Evolutionary conservation across 2,113 vertebrate genomes (phyloP).

Genomic region (Proteles cristata): DNA sequence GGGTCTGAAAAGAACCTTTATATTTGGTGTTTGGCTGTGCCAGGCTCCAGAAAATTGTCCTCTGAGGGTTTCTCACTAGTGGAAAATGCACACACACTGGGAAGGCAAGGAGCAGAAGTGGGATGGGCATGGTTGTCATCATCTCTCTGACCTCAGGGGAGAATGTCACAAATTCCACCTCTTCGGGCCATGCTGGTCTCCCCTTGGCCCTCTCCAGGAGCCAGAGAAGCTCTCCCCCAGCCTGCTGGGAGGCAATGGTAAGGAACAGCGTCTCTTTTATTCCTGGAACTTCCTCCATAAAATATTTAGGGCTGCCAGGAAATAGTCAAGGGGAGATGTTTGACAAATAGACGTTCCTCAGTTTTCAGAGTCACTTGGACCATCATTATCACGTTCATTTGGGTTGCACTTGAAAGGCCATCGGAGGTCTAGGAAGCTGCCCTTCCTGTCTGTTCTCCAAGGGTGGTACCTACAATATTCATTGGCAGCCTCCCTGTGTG

Average conservation of each 20-base stretch:
- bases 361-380: background rate
- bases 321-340: background rate
- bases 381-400: background rate
- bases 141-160: background rate
- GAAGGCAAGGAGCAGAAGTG: background rate
- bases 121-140: background rate
- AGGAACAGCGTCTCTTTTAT: background rate
- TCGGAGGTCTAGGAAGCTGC: background rate
- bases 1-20: constrained; percentile 8
- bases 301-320: constrained; percentile 44
- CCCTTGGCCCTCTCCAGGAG: background rate
- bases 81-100: background rate
- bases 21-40: background rate
- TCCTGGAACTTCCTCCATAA: constrained; percentile 19
- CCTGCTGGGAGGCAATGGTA: background rate
- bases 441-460: background rate
- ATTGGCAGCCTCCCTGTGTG: background rate
- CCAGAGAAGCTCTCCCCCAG: background rate
- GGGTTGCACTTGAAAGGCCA: background rate
- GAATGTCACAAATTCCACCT: background rate
- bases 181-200: background rate
- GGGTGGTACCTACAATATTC: background rate
- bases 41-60: background rate
- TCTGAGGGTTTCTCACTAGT: background rate
- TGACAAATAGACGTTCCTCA: background rate